Percentiles rank a stretch among this genome's conserved stretches.
Evolutionary conservation across 2,888 invertebrate species (phyloP).

Genomic region (Taphrorychus bicolor): DNA sequence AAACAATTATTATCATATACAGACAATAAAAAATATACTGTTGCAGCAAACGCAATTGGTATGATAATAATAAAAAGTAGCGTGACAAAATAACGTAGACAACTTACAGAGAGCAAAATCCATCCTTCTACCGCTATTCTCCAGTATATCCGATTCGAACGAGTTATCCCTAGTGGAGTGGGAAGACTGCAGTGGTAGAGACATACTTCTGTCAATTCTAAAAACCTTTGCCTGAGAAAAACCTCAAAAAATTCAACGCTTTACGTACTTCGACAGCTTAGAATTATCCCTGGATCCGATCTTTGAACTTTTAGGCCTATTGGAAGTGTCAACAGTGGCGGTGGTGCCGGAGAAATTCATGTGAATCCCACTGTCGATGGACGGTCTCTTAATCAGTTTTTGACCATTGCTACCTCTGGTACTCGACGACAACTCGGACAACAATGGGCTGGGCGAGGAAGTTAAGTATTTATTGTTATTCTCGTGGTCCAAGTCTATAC

Average conservation of each 20-base stretch:
- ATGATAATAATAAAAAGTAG: neutral
- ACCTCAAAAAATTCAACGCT: neutral
- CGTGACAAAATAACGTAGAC: too few relatives aligned
- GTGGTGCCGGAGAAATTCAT: constrained; percentile 62
- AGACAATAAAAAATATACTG: neutral
- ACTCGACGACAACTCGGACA: constrained; percentile 54
- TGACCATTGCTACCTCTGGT: constrained; percentile 52
- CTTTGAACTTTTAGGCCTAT: constrained; percentile 52
- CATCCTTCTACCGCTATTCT: constrained; percentile 71
- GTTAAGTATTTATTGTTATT: constrained; percentile 54
- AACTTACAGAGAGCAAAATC: constrained; percentile 86
- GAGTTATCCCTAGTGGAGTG: constrained; percentile 62
- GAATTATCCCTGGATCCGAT: constrained; percentile 54
- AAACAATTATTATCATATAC: too few relatives aligned
- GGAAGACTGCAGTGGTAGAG: constrained; percentile 66
- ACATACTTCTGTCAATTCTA: constrained; percentile 76
- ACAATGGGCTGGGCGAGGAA: constrained; percentile 54
- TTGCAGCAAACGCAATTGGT: too few relatives aligned
- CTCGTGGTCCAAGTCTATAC: constrained; percentile 59
- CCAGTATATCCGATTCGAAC: constrained; percentile 60
- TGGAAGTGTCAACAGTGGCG: constrained; percentile 44
- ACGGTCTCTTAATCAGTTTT: constrained; percentile 73
- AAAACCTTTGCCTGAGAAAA: constrained; percentile 1
- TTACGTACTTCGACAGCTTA: constrained; percentile 60
- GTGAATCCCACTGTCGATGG: constrained; percentile 81